Evolutionary conservation across 2,113 vertebrate genomes (phyloP), one percentile per base, ranked within the genome.

Genomic region (Ascaphus truei): DNA sequence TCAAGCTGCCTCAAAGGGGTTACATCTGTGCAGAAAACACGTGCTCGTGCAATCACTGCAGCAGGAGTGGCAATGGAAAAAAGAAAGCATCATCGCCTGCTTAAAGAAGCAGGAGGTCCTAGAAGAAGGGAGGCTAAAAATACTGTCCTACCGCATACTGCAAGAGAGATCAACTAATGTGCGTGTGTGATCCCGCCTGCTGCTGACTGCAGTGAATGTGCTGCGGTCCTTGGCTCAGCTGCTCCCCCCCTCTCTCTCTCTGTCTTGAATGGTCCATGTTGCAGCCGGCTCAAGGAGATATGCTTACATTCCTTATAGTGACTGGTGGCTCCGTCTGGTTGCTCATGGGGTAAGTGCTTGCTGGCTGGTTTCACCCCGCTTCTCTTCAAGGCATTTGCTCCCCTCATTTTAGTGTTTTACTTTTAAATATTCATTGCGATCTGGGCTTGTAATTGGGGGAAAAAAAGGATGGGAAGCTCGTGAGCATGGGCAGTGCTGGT

Each of bases 241-340:
- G n/a, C n/a, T n/a, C n/a, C n/a, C n/a, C n/a, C n/a, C n/a, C n/a
- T n/a, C n/a, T n/a, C 20, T 7, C 29, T 3, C 10, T 26, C 37
- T 62, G 60, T 63, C 57, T 7, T 27, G 62, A 15, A 25, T 65
- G 71, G 66, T 76, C 77, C 56, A 31, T 71, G 72, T 73, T 53
- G 77, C 62, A 75, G 68, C 75, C 74, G 58, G 74, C 25, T 68
- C 73, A 33, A 11, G 62, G 71, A 74, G 81, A 80, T 77, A 91
- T 91, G 89, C 84, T 91, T 72, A 81, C 84, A 72, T 84, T 86
- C 74, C 79, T 91, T 64, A 81, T 91, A 16, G 76, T 86, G 58
- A 85, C 86, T 0, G 88, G 81, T 34, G 85, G 84, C 64, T 86
- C 88, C 26, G 77, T 89, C 72, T 90, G 87, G 76, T 75, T 91